Conservation (phyloP, 2,888 invertebrate species). For the Metacarcinus magister region DNA sequence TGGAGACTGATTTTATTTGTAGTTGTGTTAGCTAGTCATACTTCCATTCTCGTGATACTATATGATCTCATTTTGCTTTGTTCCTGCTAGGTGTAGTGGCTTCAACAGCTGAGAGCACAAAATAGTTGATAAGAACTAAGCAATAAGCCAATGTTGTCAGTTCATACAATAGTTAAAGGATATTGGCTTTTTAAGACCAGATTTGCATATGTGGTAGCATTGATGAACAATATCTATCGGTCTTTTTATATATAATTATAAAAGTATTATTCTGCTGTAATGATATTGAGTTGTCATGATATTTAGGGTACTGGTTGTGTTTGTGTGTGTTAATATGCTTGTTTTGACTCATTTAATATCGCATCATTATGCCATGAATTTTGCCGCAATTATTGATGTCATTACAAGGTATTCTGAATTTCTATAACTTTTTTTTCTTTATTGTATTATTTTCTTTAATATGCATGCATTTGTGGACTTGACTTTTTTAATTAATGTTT, state of each 20-base stretch:
- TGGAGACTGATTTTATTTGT: background rate
- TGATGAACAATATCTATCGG: background rate
- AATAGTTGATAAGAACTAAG: background rate
- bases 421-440: background rate
- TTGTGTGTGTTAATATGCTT: background rate
- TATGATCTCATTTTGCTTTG: background rate
- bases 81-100: background rate
- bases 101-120: background rate
- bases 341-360: background rate
- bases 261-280: background rate
- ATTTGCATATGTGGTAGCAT: background rate
- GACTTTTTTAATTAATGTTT: background rate
- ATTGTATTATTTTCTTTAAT: background rate
- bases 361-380: background rate
- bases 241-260: too few relatives aligned
- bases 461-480: background rate
- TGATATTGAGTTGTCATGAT: background rate
- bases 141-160: background rate
- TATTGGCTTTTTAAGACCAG: background rate
- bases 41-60: background rate
- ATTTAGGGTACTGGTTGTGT: background rate
- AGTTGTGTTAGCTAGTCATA: background rate
- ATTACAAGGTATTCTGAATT: background rate
- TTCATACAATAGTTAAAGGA: background rate
- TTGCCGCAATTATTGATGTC: background rate